Percentiles rank a stretch among this genome's conserved stretches.
phyloP scores from a whole-genome alignment of 1,140 invertebrate species.

The Wasmannia auropunctata region DNA sequence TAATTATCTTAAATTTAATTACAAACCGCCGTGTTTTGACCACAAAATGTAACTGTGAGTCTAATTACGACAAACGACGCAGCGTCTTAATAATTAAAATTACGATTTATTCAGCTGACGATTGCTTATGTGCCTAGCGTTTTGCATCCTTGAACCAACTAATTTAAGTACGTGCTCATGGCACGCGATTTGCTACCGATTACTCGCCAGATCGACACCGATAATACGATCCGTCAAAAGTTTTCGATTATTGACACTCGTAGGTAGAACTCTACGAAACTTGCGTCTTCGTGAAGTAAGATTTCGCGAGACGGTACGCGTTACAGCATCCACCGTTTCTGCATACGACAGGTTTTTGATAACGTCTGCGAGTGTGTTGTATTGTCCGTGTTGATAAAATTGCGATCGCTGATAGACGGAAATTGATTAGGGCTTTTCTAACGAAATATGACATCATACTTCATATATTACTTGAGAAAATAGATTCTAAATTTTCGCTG shows the following conservation, averaged over 20 bases:
- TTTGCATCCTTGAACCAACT: neutral
- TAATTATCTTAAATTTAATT: slow-evolving; percentile 61
- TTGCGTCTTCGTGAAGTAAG: slow-evolving; percentile 44
- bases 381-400: slow-evolving; percentile 64
- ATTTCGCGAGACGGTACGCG: slow-evolving; percentile 59
- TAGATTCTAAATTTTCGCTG: neutral
- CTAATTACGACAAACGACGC: neutral
- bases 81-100: slow-evolving; percentile 4
- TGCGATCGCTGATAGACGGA: slow-evolving; percentile 21
- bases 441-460: neutral
- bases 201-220: neutral
- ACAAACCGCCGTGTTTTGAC: slow-evolving; percentile 33
- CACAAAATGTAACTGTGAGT: neutral
- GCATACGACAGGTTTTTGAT: slow-evolving; percentile 57
- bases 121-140: neutral
- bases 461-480: neutral
- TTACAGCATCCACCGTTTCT: slow-evolving; percentile 36
- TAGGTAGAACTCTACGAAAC: slow-evolving; percentile 62
- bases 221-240: slow-evolving; percentile 48
- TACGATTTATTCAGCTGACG: too few relatives aligned
- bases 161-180: neutral
- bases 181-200: neutral
- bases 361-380: slow-evolving; percentile 47
- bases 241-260: slow-evolving; percentile 63
- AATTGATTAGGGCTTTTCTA: slow-evolving; percentile 34